A percentile compares a stretch with the other conserved stretches of the same genome.
Conservation (phyloP, 2,797 vertebrate species). For the Syncerus caffer region DNA sequence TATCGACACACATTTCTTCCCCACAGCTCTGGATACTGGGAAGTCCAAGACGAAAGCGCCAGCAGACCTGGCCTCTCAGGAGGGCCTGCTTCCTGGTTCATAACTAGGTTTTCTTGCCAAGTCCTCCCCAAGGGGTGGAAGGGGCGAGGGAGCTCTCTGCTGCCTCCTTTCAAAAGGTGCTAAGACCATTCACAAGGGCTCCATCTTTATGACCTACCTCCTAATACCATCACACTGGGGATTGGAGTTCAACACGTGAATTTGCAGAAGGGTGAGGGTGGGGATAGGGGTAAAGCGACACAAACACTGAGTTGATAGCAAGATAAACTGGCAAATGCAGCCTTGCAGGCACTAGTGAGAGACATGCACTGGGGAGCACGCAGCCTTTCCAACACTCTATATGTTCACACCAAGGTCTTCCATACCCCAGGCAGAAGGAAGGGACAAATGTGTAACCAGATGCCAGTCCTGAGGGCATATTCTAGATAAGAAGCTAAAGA, state of each 20-base stretch:
- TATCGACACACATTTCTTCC: too few relatives aligned
- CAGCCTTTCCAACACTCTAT: neutral
- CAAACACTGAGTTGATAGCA: neutral
- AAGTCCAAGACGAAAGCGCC: neutral
- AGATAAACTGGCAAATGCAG: fast-evolving
- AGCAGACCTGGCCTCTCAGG: neutral
- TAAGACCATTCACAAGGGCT: neutral
- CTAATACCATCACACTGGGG: neutral
- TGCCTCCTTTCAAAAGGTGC: too few relatives aligned
- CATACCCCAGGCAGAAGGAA: neutral
- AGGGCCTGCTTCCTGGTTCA: neutral
- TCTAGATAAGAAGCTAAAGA: neutral
- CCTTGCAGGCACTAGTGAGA: neutral
- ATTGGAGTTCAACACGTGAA: neutral
- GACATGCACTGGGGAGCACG: fast-evolving
- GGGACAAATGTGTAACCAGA: neutral
- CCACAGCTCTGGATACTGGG: neutral
- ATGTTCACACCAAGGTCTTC: neutral
- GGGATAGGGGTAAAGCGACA: neutral
- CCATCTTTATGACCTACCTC: neutral
- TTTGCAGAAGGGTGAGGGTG: neutral
- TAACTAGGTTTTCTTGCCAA: fast-evolving
- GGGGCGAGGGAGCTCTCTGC: neutral
- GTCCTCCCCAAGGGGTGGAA: too few relatives aligned
- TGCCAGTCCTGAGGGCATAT: neutral